Percentiles rank a stretch among this genome's conserved stretches.
phyloP scores from a whole-genome alignment of 2,113 vertebrate genomes.

The Cavia porcellus region DNA sequence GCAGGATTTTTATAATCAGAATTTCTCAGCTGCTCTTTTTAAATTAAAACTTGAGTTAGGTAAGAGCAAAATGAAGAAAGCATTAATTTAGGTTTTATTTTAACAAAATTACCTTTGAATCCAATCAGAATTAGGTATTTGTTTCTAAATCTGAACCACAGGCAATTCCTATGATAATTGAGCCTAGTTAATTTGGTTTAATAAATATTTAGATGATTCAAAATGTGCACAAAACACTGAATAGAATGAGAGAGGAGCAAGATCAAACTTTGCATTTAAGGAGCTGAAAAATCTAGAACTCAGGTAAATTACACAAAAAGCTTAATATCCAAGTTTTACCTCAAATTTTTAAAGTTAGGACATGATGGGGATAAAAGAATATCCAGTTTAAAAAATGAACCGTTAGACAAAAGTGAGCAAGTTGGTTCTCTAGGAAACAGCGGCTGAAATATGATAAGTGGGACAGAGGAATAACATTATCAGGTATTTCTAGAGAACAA shows the following conservation, averaged over 20 bases:
- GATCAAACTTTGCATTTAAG: background rate
- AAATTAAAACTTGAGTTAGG: conserved; percentile 54
- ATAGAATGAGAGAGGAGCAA: background rate
- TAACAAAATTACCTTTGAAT: conserved; percentile 58
- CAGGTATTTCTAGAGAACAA: background rate
- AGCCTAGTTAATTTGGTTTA: conserved; percentile 64
- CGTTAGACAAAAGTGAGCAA: background rate
- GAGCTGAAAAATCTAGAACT: conserved; percentile 27
- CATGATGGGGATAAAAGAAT: background rate
- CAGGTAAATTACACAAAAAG: background rate
- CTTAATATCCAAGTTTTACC: background rate
- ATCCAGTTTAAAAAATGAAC: background rate
- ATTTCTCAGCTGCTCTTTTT: conserved; percentile 49
- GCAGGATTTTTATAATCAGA: conserved; percentile 65
- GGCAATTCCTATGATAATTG: conserved; percentile 49
- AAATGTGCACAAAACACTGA: conserved; percentile 36
- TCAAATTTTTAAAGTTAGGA: conserved; percentile 52
- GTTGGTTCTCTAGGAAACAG: background rate
- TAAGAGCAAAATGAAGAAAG: conserved; percentile 54
- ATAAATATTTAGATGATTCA: conserved; percentile 66
- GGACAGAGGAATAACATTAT: background rate
- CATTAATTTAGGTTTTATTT: conserved; percentile 63
- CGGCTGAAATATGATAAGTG: background rate
- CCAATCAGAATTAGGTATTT: conserved; percentile 57
- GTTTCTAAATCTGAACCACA: conserved; percentile 22